Evolutionary conservation across 2,113 vertebrate genomes (phyloP), one percentile per base, ranked within the genome.

Genomic region (Dasypus novemcinctus): DNA sequence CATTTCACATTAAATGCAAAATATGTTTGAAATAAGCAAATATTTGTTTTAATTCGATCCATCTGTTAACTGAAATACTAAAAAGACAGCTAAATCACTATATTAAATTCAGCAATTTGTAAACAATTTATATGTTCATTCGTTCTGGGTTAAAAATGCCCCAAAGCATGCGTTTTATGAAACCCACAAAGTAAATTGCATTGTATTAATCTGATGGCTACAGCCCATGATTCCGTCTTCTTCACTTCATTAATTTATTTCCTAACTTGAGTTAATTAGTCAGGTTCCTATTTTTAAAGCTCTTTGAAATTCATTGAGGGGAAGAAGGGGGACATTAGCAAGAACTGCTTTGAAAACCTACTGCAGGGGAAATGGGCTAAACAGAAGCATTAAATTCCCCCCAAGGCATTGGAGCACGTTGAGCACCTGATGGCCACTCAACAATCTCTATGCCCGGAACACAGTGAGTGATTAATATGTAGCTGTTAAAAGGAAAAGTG

Each of bases 1-100:
- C 98, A 98, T 98, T 98, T 98, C 98, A 98, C 97, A 98, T 98
- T 98, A 97, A 98, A 98, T 97, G 97, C 95, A 97, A 98, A 98
- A 97, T 98, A 98, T 93, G 89, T 97, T 95, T 87, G 5, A 93
- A 98, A 97, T 96, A 96, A 86, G 2, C 96, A 98, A 98, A 97
- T 98, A 98, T 98, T 98, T 98, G 94, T 97, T 98, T 98, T 98
- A 98, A 98, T 98, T 98, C 98, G 97, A 97, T 96, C 96, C 97
- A 98, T 98, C 98, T 98, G 97, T 98, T 98, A 98, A 98, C 97
- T 43, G 95, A 97, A 98, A 98, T 97, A 92, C 97, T 98, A 98
- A 98, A 95, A 97, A 90, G 95, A 94, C 97, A 96, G 96, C 96
- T 97, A 98, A 98, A 98, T 98, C 96, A 97, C 95, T 97, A 96